phyloP scores from a whole-genome alignment of 2,797 vertebrate species.

The Sebastes ruberrimus region DNA sequence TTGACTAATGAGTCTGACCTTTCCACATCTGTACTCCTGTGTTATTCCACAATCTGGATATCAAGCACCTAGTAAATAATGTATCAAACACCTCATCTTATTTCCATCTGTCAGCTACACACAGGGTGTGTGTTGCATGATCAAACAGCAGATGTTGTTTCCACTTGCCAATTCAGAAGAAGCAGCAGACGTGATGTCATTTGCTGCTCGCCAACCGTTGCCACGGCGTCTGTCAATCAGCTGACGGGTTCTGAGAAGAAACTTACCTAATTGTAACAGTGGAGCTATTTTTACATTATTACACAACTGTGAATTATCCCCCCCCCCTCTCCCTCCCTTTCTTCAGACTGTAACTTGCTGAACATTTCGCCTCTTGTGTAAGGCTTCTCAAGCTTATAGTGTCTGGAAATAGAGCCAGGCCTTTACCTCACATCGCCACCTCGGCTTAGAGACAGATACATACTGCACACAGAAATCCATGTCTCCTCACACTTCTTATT shows the following conservation, averaged over 20 bases:
- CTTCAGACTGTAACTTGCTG: neutral
- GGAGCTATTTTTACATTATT: neutral
- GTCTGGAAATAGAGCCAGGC: slow-evolving; percentile 8
- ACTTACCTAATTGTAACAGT: neutral
- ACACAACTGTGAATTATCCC: neutral
- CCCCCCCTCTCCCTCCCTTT: neutral
- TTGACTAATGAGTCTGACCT: neutral
- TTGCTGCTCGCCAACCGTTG: neutral
- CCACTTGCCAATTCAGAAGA: neutral
- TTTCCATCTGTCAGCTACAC: slow-evolving; percentile 2
- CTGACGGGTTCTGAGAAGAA: neutral
- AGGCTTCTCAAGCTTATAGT: neutral
- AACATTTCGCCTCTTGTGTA: neutral
- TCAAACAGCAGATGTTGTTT: slow-evolving; percentile 14
- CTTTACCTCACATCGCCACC: neutral
- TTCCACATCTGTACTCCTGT: neutral
- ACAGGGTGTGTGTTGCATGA: neutral
- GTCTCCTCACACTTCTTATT: neutral
- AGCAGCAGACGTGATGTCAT: neutral
- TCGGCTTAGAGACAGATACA: neutral
- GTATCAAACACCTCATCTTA: slow-evolving; percentile 15
- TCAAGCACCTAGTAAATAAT: slow-evolving; percentile 21
- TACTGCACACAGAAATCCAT: neutral
- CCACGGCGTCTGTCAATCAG: neutral
- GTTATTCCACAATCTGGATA: neutral